Evolutionary conservation across 2,113 vertebrate species (phyloP), one percentile per base, ranked within the genome.

Genomic region (Setophaga kirtlandii): DNA sequence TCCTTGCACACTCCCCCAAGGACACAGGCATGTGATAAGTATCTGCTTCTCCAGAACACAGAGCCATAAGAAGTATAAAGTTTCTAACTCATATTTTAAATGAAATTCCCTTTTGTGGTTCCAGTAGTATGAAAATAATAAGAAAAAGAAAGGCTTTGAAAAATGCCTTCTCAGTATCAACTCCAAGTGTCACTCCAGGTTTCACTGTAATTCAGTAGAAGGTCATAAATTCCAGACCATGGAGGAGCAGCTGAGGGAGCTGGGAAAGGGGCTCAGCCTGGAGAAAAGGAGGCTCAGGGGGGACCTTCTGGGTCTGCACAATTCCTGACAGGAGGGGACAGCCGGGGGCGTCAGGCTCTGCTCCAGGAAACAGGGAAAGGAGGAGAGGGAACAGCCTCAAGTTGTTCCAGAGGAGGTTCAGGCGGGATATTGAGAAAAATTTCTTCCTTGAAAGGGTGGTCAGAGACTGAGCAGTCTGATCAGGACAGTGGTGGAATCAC

Each of bases 331-430:
- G 55, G 53, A 68, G 30, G 23, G 19, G 16, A 3, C n/a, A 83
- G 41, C 30, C 0, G 0, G n/a, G 13, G 5, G 9, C 6, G 4
- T 39, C 0, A 0, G 30, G 39, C 62, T 68, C 20, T 89, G n/a
- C 62, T 75, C 11, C 39, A 69, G 62, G 62, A 41, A 53, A 47
- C 47, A 76, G 55, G 39, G 46, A 68, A 69, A 47, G n/a, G 39
- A 89, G 3, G 33, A 83, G 62, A 68, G n/a, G 62, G 8, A 62
- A 83, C 0, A 0, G 20, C 17, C 41, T 69, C 25, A 11, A 2
- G n/a, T 1, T 68, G 17, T 5, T 5, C n/a, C 16, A 53, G 30
- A 2, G 21, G 30, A 68, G 10, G 16, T 7, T 15, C 1, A 3
- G 28, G 23, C 9, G 33, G 37, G 12, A 33, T 27, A 28, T 4